Evolutionary conservation across 2,797 vertebrate species (phyloP).

Genomic region (Neopelma chrysocephalum): DNA sequence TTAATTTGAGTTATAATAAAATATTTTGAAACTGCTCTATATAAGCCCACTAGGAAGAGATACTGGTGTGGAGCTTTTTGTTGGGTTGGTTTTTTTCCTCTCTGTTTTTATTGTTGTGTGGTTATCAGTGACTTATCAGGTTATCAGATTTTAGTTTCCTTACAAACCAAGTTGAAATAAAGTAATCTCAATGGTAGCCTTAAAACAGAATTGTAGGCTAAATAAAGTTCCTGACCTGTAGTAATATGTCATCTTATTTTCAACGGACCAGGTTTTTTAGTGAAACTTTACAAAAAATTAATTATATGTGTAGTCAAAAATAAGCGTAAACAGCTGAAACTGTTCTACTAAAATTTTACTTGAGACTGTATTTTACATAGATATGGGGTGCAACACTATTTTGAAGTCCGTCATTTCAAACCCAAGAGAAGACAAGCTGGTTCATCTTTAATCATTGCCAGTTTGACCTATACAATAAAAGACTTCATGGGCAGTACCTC

Average conservation of each 20-base stretch:
- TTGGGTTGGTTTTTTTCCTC: not conserved
- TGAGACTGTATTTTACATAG: not conserved
- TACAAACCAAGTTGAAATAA: conserved; percentile 52
- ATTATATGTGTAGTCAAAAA: not conserved
- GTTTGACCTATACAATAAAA: not conserved
- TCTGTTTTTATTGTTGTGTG: not conserved
- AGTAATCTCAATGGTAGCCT: conserved; percentile 52
- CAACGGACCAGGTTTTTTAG: not conserved
- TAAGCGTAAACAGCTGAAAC: not conserved
- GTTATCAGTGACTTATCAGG: not conserved
- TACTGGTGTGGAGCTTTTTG: not conserved
- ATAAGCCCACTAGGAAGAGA: not conserved
- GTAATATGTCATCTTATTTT: not conserved
- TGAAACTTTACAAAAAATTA: not conserved
- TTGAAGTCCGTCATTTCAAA: not conserved
- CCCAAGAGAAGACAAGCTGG: not conserved
- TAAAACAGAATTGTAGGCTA: conserved; percentile 51
- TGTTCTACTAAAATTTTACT: conserved; percentile 5
- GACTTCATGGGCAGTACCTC: not conserved
- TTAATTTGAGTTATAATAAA: conserved; percentile 53
- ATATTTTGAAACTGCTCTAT: conserved; percentile 44
- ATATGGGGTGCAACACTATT: not conserved
- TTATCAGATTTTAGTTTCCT: not conserved
- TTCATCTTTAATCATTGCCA: not conserved
- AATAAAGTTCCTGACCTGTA: conserved; percentile 32